Evolutionary conservation across 1,140 invertebrate species (phyloP).

Genomic region (Melanaphis sacchari): DNA sequence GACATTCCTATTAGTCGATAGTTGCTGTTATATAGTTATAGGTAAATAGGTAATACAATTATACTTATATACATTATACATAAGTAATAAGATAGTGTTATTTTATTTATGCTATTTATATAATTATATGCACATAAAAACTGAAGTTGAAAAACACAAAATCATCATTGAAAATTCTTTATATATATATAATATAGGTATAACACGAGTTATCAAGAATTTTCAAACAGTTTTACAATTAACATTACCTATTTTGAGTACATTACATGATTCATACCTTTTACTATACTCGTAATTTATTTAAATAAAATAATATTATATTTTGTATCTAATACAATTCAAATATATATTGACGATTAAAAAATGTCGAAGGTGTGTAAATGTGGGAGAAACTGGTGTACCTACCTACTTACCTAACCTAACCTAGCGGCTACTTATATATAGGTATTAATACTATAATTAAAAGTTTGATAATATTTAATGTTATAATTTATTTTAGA

Average conservation of each 20-base stretch:
- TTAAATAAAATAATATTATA: neutral
- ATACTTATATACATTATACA: too few species aligned
- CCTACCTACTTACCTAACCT: neutral
- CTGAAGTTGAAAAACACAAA: neutral
- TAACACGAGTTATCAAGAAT: neutral
- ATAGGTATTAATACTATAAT: too few species aligned
- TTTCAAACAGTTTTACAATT: neutral
- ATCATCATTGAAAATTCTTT: neutral
- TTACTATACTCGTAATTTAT: neutral
- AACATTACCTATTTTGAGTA: too few species aligned
- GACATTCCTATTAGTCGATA: too few species aligned
- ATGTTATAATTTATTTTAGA: too few species aligned
- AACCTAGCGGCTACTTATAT: neutral
- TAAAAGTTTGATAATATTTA: too few species aligned
- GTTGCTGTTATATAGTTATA: too few species aligned
- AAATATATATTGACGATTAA: neutral
- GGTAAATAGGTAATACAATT: too few species aligned
- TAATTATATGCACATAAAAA: too few species aligned
- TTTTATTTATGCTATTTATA: too few species aligned
- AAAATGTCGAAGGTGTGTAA: neutral
- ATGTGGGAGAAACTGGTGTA: conserved; percentile 9
- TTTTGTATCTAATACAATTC: neutral
- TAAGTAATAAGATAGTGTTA: too few species aligned
- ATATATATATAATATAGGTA: neutral
- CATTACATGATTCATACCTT: neutral